These are phyloP conservation scores for Zygogramma bicolorata DNA, from an alignment of 2,888 invertebrate species.

Conservation along the genomic window DNA sequence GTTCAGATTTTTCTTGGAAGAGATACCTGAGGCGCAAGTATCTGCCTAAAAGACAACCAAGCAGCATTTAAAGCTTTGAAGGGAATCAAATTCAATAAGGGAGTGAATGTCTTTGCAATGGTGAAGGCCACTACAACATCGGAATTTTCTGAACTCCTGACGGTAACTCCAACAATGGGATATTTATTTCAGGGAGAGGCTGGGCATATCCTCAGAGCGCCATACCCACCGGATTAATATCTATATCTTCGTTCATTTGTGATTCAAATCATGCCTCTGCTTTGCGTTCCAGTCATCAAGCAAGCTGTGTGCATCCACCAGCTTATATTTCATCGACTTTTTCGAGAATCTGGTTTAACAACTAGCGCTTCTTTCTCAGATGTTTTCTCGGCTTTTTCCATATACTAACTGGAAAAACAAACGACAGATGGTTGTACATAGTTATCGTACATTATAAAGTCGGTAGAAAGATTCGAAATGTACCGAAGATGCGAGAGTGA, in stretches of 20 bases:
- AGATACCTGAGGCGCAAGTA: too few species aligned
- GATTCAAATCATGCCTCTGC: conserved; percentile 2
- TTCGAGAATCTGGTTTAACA: conserved; percentile 22
- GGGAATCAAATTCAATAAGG: too few species aligned
- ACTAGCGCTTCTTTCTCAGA: conserved; percentile 16
- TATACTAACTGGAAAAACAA: conserved; percentile 18
- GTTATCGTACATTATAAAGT: conserved; percentile 12
- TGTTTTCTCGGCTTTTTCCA: conserved; percentile 5
- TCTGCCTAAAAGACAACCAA: too few species aligned
- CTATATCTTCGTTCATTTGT: background rate
- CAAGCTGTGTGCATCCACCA: conserved; percentile 1
- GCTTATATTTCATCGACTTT: conserved; percentile 17
- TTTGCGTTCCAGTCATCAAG: conserved; percentile 6
- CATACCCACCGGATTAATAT: background rate
- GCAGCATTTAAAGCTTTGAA: too few species aligned
- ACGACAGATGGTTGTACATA: conserved; percentile 17
- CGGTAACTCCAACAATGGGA: background rate
- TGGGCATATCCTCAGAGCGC: background rate
- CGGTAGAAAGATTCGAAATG: conserved; percentile 16
- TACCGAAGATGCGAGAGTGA: conserved; percentile 14
- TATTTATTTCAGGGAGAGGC: background rate
- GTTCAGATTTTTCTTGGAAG: too few species aligned
- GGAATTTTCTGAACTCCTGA: background rate
- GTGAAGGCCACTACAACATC: too few species aligned
- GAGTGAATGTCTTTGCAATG: too few species aligned